Percentiles rank a stretch among this genome's conserved stretches.
Evolutionary conservation across 2,113 vertebrate species (phyloP).

Genomic region (Mystacornis crossleyi): DNA sequence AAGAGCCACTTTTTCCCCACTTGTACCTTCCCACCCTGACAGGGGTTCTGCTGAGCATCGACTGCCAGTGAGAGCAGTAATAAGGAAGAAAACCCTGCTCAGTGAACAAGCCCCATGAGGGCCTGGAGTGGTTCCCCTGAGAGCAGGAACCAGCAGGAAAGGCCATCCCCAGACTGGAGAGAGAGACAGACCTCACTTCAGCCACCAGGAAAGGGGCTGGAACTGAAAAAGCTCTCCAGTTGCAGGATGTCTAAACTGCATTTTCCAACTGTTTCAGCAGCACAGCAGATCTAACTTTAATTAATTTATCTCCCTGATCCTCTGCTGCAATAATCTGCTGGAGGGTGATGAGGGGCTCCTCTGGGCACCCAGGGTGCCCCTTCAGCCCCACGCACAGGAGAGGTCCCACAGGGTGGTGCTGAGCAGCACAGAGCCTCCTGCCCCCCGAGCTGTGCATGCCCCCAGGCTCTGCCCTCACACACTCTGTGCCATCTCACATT

Average conservation of each 20-base stretch:
- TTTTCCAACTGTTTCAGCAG: neutral
- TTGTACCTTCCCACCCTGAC: neutral
- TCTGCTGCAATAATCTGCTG: accelerated
- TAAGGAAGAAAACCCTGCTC: neutral
- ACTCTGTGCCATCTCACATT: neutral
- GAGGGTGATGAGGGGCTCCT: neutral
- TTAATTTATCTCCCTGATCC: neutral
- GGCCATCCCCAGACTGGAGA: neutral
- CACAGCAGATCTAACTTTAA: neutral
- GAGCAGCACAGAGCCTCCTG: neutral
- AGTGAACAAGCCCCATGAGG: neutral
- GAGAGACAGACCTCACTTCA: neutral
- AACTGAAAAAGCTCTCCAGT: neutral
- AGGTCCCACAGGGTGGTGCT: neutral
- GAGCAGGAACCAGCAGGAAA: neutral
- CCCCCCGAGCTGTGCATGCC: neutral
- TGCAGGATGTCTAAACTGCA: neutral
- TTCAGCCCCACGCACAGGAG: accelerated
- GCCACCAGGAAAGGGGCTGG: neutral
- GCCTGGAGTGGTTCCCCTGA: neutral
- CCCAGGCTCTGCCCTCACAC: neutral
- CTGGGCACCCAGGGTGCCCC: neutral
- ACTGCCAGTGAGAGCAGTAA: neutral
- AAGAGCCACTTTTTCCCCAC: neutral
- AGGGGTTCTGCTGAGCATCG: accelerated